Conservation (phyloP, 2,113 vertebrate genomes). For the Ornithorhynchus anatinus region DNA sequence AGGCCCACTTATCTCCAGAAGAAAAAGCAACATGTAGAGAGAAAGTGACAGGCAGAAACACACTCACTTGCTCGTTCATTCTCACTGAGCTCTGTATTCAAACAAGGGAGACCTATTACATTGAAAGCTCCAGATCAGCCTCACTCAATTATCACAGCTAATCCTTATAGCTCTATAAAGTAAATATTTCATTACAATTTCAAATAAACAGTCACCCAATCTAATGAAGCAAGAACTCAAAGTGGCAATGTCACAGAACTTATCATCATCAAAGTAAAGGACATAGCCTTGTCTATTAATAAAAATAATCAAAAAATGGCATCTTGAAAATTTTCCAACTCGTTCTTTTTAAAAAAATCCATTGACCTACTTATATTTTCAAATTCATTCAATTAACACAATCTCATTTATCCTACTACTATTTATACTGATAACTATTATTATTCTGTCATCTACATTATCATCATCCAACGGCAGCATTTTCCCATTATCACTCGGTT, state of each 20-base stretch:
- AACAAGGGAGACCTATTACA: slow-evolving; percentile 89
- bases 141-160: slow-evolving; percentile 99
- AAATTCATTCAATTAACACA: slow-evolving; percentile 43
- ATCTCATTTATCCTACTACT: not conserved
- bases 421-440: not conserved
- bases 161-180: slow-evolving; percentile 98
- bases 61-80: slow-evolving; percentile 87
- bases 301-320: slow-evolving; percentile 55
- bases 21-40: slow-evolving; percentile 98
- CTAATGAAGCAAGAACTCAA: slow-evolving; percentile 92
- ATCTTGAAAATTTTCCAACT: slow-evolving; percentile 58
- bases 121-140: slow-evolving; percentile 83
- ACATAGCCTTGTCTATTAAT: slow-evolving; percentile 70
- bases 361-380: slow-evolving; percentile 47
- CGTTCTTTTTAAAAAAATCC: not conserved
- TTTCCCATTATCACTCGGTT: not conserved
- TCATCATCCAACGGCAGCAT: not conserved
- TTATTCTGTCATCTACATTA: not conserved
- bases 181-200: slow-evolving; percentile 99
- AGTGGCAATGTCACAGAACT: slow-evolving; percentile 83
- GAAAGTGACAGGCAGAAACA: slow-evolving; percentile 97
- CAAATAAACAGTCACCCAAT: slow-evolving; percentile 99
- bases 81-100: slow-evolving; percentile 93
- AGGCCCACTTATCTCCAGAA: slow-evolving; percentile 99
- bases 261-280: slow-evolving; percentile 78